Conservation (phyloP, 2,888 invertebrate genomes). For the Eupelmus urozonus region DNA sequence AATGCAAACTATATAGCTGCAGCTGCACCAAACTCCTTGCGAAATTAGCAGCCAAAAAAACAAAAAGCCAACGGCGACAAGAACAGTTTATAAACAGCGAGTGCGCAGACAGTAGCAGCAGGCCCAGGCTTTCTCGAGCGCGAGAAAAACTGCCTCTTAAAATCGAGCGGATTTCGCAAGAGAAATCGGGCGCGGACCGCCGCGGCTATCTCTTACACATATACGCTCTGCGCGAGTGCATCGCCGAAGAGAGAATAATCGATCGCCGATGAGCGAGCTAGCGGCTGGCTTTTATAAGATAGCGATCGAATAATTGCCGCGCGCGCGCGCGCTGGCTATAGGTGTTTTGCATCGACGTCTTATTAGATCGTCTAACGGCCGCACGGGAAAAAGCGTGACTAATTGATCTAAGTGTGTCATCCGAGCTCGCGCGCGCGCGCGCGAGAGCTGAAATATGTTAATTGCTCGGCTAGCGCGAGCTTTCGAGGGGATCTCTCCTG, state of each 20-base stretch:
- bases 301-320: slow-evolving; percentile 46
- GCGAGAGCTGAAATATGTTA: slow-evolving; percentile 41
- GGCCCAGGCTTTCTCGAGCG: neutral
- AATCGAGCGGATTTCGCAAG: slow-evolving; percentile 30
- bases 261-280: slow-evolving; percentile 33
- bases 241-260: slow-evolving; percentile 26
- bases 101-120: neutral
- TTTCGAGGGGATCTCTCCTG: slow-evolving; percentile 12
- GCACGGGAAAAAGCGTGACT: slow-evolving; percentile 45
- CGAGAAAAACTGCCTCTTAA: neutral
- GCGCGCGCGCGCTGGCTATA: slow-evolving; percentile 27
- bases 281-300: slow-evolving; percentile 32
- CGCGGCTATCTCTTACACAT: too few relatives aligned
- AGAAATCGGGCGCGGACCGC: neutral
- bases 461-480: slow-evolving; percentile 14
- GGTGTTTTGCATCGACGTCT: slow-evolving; percentile 52
- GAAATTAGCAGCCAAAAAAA: slow-evolving; percentile 18
- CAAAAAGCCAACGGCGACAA: neutral
- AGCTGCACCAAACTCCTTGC: neutral
- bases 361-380: slow-evolving; percentile 46
- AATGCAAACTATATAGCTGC: neutral
- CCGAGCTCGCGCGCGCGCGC: neutral
- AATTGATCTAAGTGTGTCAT: slow-evolving; percentile 54
- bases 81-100: slow-evolving; percentile 1
- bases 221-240: neutral